A percentile compares a stretch with the other conserved stretches of the same genome.
These are phyloP conservation scores for Athene noctua DNA, from an alignment of 2,113 vertebrate genomes.

Conservation along the genomic window DNA sequence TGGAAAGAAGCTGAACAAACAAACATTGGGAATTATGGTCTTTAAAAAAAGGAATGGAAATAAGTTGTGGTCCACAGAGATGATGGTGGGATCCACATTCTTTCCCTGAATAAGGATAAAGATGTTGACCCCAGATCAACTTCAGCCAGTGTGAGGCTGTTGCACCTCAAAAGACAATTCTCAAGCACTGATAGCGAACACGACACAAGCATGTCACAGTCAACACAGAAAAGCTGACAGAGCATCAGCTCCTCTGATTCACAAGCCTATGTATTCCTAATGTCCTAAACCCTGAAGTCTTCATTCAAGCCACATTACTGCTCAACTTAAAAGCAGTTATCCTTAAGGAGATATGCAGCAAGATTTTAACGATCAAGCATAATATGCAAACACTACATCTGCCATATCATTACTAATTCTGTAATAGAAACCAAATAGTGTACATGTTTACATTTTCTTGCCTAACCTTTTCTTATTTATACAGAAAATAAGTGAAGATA, in stretches of 20 bases:
- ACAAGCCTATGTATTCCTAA: not conserved
- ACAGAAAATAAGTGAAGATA: not conserved
- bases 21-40: not conserved
- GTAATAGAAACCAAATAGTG: not conserved
- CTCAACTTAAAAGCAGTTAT: not conserved
- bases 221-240: not conserved
- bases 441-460: not conserved
- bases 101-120: not conserved
- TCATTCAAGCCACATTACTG: not conserved
- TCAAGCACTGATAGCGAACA: not conserved
- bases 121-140: not conserved
- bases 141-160: not conserved
- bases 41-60: not conserved
- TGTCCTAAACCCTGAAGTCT: not conserved
- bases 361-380: not conserved
- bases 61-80: accelerated
- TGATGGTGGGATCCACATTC: not conserved
- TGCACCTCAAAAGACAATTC: constrained; percentile 27
- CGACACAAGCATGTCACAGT: not conserved
- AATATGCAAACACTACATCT: not conserved
- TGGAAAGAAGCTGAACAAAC: not conserved
- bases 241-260: not conserved
- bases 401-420: not conserved
- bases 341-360: not conserved
- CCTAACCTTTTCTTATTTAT: not conserved